These are phyloP conservation scores for Rapana venosa DNA, from an alignment of 2,888 invertebrate species.

Conservation along the genomic window DNA sequence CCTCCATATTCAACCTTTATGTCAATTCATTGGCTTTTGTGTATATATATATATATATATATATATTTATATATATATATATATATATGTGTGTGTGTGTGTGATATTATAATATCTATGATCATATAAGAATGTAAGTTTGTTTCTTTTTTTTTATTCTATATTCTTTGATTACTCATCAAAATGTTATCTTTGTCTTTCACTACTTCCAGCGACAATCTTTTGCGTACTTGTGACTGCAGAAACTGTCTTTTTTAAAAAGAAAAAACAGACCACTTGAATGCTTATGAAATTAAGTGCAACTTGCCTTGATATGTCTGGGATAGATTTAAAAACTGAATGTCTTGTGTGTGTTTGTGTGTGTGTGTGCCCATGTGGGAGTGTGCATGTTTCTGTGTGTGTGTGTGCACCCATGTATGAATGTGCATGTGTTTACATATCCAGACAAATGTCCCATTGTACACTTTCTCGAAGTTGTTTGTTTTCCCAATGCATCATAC, in stretches of 20 bases:
- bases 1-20: background rate
- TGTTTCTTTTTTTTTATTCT: background rate
- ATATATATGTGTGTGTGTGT: conserved; percentile 12
- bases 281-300: no score
- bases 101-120: no score
- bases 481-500: no score
- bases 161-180: no score
- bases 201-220: no score
- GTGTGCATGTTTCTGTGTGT: background rate
- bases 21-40: background rate
- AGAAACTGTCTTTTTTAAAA: background rate
- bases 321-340: background rate
- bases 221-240: no score
- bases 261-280: no score
- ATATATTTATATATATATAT: background rate
- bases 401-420: background rate
- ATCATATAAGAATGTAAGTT: background rate
- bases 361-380: background rate
- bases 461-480: no score
- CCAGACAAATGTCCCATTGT: no score
- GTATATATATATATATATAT: background rate
- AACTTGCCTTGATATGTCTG: no score
- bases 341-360: background rate
- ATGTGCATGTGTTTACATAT: background rate
- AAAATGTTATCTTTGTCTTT: no score